These are phyloP conservation scores for Nannospalax galili DNA, from an alignment of 2,113 vertebrate genomes.

Conservation along the genomic window DNA sequence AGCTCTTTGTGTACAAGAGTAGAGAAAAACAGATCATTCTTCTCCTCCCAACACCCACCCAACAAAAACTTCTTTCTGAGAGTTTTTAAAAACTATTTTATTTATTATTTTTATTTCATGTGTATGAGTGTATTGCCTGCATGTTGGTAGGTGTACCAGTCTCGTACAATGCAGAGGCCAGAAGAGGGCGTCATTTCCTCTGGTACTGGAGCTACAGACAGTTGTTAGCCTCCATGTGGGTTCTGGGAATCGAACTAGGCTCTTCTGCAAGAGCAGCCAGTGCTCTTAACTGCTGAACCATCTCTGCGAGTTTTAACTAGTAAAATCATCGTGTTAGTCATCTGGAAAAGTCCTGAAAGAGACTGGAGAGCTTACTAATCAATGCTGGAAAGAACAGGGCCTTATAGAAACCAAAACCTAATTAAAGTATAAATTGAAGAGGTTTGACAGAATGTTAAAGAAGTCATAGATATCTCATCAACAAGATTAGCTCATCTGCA, in stretches of 20 bases:
- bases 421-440: conserved; percentile 27
- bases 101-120: too few species aligned
- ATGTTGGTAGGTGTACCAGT: too few species aligned
- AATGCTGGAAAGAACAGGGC: conserved; percentile 20
- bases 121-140: too few species aligned
- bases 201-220: too few species aligned
- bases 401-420: conserved; percentile 38
- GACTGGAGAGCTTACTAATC: neutral
- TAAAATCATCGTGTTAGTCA: neutral
- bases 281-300: too few species aligned
- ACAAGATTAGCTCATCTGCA: conserved; percentile 21
- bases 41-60: neutral
- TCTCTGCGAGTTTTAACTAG: neutral
- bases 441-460: neutral
- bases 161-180: too few species aligned
- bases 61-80: neutral
- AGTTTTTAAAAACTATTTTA: too few species aligned
- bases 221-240: too few species aligned
- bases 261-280: too few species aligned
- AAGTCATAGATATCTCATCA: conserved; percentile 12
- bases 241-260: too few species aligned
- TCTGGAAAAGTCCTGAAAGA: conserved; percentile 11
- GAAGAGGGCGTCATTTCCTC: too few species aligned
- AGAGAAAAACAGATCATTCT: neutral
- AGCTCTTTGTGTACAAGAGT: neutral